Evolutionary conservation across 2,113 vertebrate species (phyloP).

Genomic region (Upupa epops): DNA sequence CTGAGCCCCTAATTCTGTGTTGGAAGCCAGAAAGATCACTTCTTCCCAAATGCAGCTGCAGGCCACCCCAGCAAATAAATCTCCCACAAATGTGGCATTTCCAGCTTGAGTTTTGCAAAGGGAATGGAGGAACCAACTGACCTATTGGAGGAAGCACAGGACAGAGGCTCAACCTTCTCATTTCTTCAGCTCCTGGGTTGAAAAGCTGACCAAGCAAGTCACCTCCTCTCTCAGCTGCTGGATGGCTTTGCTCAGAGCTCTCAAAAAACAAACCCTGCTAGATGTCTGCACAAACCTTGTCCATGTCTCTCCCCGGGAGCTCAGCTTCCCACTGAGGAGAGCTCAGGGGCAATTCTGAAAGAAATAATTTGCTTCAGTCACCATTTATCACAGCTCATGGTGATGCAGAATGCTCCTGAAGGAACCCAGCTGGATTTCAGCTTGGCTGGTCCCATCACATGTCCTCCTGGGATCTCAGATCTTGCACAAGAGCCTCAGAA

Average conservation of each 20-base stretch:
- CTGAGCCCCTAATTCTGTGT: fast-evolving
- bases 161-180: not conserved
- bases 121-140: not conserved
- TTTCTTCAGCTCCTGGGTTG: not conserved
- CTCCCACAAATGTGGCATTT: fast-evolving
- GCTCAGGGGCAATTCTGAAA: not conserved
- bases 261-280: not conserved
- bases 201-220: not conserved
- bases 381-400: not conserved
- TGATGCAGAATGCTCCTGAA: not conserved
- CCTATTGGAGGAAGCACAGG: not conserved
- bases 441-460: not conserved
- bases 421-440: not conserved
- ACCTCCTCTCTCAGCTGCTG: not conserved
- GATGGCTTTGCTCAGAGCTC: not conserved
- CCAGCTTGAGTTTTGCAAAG: not conserved
- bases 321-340: not conserved
- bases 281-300: not conserved
- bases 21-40: not conserved
- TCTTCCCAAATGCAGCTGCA: not conserved
- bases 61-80: not conserved
- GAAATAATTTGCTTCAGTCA: not conserved
- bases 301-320: not conserved
- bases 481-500: not conserved
- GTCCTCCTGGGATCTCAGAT: not conserved